phyloP scores from a whole-genome alignment of 2,888 invertebrate genomes.

The Agrilus cyanescens region DNA sequence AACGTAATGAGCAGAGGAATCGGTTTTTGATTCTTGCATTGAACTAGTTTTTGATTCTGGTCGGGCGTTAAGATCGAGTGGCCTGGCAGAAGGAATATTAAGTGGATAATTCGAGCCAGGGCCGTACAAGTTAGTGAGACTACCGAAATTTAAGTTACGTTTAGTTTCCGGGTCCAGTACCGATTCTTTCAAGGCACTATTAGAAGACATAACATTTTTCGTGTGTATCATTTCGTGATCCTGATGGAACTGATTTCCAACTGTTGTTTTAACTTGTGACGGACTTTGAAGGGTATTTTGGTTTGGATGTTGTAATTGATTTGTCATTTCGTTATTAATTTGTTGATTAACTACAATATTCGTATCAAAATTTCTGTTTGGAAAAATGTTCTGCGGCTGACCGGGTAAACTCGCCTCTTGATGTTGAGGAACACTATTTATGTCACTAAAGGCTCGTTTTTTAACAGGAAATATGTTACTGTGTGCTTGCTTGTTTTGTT shows the following conservation, averaged over 20 bases:
- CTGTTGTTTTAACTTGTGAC: too few species aligned
- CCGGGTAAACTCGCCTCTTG: conserved; percentile 8
- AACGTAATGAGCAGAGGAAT: too few species aligned
- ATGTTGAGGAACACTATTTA: conserved; percentile 16
- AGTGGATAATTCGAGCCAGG: conserved; percentile 22
- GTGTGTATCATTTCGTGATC: too few species aligned
- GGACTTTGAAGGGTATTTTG: too few species aligned
- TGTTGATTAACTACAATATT: conserved; percentile 1
- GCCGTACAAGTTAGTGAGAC: conserved; percentile 19
- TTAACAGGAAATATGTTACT: conserved; percentile 48
- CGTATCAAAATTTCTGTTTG: conserved; percentile 9
- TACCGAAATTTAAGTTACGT: conserved; percentile 21
- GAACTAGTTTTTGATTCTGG: conserved; percentile 9
- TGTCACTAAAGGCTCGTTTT: conserved; percentile 49
- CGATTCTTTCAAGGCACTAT: background rate
- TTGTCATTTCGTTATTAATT: too few species aligned
- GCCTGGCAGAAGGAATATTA: conserved; percentile 24
- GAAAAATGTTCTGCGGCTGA: conserved; percentile 13
- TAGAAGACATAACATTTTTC: too few species aligned
- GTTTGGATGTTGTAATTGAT: too few species aligned
- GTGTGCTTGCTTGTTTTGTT: conserved; percentile 17
- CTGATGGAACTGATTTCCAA: background rate
- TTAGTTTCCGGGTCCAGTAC: conserved; percentile 25
- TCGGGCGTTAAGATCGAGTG: conserved; percentile 15
- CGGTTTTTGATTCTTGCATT: too few species aligned